Conservation (phyloP, 1,140 invertebrate genomes). For the Anastatus disparis region DNA sequence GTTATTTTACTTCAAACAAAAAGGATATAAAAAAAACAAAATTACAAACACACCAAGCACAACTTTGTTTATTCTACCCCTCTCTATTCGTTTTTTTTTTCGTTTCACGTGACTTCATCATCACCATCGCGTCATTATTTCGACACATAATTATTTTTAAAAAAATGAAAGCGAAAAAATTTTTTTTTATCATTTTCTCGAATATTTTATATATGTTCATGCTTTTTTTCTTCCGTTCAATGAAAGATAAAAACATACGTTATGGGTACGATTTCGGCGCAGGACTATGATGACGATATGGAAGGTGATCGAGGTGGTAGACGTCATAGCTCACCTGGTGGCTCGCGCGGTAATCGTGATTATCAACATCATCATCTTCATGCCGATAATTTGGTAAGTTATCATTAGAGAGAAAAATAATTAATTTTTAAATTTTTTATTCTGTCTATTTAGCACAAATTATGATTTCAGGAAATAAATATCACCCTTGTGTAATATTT, state of each 20-base stretch:
- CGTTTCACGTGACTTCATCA: neutral
- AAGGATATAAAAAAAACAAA: conserved; percentile 2
- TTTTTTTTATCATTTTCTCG: too few species aligned
- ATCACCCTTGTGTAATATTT: neutral
- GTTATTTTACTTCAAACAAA: neutral
- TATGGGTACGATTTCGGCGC: conserved; percentile 41
- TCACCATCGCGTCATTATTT: neutral
- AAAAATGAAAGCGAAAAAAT: too few species aligned
- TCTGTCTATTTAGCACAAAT: conserved; percentile 3
- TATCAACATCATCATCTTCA: conserved; percentile 63
- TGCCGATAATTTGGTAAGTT: conserved; percentile 65
- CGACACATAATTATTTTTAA: neutral
- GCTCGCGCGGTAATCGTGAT: conserved; percentile 59
- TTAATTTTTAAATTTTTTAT: too few species aligned
- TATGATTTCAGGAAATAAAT: conserved; percentile 5
- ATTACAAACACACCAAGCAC: neutral
- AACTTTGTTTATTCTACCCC: neutral
- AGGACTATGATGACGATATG: conserved; percentile 65
- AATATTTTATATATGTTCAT: too few species aligned
- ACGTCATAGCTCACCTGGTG: conserved; percentile 62
- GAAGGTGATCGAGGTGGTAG: conserved; percentile 62
- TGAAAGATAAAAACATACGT: neutral
- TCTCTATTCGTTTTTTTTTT: neutral
- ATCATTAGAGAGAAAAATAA: too few species aligned
- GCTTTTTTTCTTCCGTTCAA: too few species aligned